Base-by-base conservation (phyloP, 2,888 invertebrate genomes). In the Rhabditoides inermis region DNA sequence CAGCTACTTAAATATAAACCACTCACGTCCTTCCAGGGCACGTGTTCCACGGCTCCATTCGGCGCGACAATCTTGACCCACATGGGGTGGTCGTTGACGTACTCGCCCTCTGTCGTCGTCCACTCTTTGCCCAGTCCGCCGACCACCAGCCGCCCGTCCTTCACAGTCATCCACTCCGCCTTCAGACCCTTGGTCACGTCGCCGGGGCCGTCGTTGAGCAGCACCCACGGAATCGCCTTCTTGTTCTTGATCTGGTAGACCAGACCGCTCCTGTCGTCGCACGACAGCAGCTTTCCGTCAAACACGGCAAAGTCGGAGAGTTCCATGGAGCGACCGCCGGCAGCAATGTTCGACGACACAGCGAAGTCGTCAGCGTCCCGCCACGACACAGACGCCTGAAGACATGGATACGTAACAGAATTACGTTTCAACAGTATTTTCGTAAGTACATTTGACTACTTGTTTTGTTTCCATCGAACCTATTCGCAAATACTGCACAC, bases 101-200 rank as follows among this genome's bases (percentile, higher is more conserved):
- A 75, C 36, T 64, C 68, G 10, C 95, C 95, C 28, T 82, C 80
- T 2, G 85, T 79, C 0, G 90, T 87, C 0, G 95, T 95, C 95
- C 95, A 98, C 78, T 95, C 95, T 50, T 98, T 81, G 39, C 81
- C 81, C 82, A 94, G 86, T n/a, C 95, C 92, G 0, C 95, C 98
- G 1, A 95, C 85, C 77, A 88, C 90, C 0, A 98, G 78, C 25
- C 84, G 80, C 56, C 87, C 84, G 77, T 89, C 85, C 78, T 91
- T 91, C 0, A 95, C 86, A 0, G 94, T 85, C 4, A 90, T 89
- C 95, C 98, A 98, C 79, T 98, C 95, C 3, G 88, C 85, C 77
- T 98, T 98, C 76, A 91, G 92, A 3, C 94, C 74, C 56, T 65
- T 65, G 23, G 59, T 48, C 22, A 65, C 82, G 64, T 82, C 84